These are phyloP conservation scores for Chlorocebus sabaeus DNA, from an alignment of 2,113 vertebrate species.

Conservation along the genomic window DNA sequence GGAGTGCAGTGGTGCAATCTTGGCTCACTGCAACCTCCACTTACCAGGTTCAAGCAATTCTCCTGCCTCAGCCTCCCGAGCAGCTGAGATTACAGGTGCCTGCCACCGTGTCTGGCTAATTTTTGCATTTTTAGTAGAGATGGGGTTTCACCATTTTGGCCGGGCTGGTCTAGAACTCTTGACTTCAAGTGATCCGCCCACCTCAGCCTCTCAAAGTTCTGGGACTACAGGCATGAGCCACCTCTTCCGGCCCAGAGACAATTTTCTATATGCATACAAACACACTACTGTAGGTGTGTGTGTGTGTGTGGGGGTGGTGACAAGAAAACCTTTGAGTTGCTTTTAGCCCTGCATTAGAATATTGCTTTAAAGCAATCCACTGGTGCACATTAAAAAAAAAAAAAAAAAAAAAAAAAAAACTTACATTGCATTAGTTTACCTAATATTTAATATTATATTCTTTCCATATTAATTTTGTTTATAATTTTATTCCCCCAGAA, in stretches of 20 bases:
- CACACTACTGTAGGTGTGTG: not conserved
- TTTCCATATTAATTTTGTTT: not conserved
- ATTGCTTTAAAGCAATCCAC: not conserved
- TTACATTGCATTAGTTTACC: not conserved
- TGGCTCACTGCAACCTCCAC: too few relatives aligned
- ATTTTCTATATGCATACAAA: fast-evolving
- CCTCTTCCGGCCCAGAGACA: fast-evolving
- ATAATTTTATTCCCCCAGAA: not conserved
- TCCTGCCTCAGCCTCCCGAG: too few relatives aligned
- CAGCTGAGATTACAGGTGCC: too few relatives aligned
- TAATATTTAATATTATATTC: not conserved
- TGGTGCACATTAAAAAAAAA: not conserved
- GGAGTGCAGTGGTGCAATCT: too few relatives aligned
- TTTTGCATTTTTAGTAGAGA: too few relatives aligned
- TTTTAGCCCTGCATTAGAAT: not conserved
- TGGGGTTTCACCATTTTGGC: too few relatives aligned
- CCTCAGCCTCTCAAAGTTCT: too few relatives aligned
- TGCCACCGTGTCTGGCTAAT: too few relatives aligned
- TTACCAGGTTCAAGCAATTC: too few relatives aligned
- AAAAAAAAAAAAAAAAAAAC: not conserved
- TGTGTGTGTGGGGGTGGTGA: fast-evolving
- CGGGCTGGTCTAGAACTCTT: too few relatives aligned
- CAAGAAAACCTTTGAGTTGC: not conserved
- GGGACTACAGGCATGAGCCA: too few relatives aligned
- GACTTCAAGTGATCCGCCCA: too few relatives aligned